Base-by-base conservation (phyloP, 35 echinoderm and acorn worm genomes). In the Patiria miniata region DNA sequence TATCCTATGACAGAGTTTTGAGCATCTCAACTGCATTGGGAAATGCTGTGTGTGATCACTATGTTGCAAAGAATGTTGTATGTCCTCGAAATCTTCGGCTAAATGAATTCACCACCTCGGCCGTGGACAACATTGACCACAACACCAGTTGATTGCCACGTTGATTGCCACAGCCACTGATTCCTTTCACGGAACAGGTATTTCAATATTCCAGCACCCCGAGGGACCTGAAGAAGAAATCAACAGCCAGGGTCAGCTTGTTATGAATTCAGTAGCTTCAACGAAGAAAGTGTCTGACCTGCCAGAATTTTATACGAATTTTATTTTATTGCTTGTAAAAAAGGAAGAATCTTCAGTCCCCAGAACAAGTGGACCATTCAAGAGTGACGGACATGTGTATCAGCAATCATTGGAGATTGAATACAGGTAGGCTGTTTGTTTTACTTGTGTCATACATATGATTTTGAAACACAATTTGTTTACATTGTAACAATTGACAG, bases 1-100 rank as follows among this genome's bases (percentile, higher is more conserved):
- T 79, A 32, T 12, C 77, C 8, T 79, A 79, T 79, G 77, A 79
- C 39, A 33, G 77, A 32, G 77, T 79, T 79, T 17, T 79, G 1
- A 4, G 5, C 4, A 32, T 32, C 7, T 37, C 22, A 2, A 16
- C 77, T 18, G 33, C 10, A 2, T 17, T 79, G 17, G n/a, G 32
- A 32, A 26, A 79, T 26, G 36, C 4, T 39, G 39, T 79, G 32
- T 37, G 33, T 17, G 8, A 37, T 17, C 77, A 10, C 36, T 79
- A 37, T 36, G 5, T 2, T 3, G 12, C 16, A 17, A 5, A 37
- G 6, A 8, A 39, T 12, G 77, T 79, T 37, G 77, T 79, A 33
- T 79, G 77, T 18, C 77, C 77, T 17, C 77, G 10, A 37, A 19
- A 79, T 4, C 52, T 82, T 36, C 42, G 51, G 52, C 29, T 51